Evolutionary conservation across 2,113 vertebrate species (phyloP).

Genomic region (Gnathonemus echidnorhynchus): DNA sequence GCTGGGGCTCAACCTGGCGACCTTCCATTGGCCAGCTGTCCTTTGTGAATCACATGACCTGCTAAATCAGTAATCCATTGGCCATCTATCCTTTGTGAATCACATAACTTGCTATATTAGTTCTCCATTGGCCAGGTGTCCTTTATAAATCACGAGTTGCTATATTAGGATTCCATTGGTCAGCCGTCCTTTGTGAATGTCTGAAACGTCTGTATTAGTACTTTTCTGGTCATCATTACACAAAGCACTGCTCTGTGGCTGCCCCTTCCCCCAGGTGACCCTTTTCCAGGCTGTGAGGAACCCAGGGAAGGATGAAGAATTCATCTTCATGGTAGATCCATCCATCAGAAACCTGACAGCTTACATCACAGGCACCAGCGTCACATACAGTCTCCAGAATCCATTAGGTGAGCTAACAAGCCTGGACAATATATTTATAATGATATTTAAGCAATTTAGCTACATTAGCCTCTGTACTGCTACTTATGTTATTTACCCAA

Average conservation of each 20-base stretch:
- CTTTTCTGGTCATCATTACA: neutral
- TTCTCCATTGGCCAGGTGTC: neutral
- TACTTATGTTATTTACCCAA: neutral
- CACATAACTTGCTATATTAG: neutral
- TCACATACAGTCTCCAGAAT: constrained; percentile 35
- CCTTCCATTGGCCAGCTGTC: neutral
- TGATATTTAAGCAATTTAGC: neutral
- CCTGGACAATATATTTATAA: neutral
- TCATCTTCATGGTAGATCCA: constrained; percentile 43
- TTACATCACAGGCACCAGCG: constrained; percentile 38
- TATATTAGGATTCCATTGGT: no score
- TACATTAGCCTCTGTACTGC: neutral
- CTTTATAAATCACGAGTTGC: no score
- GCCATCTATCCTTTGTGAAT: no score
- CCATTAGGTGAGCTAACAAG: constrained; percentile 40
- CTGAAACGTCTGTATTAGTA: no score
- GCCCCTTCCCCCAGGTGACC: constrained; percentile 41
- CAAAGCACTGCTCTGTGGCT: neutral
- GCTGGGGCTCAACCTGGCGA: neutral
- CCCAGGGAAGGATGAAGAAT: constrained; percentile 31
- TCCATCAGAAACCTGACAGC: constrained; percentile 32
- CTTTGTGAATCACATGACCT: neutral
- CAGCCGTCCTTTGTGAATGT: no score
- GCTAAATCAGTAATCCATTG: no score
- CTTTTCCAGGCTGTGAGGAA: constrained; percentile 40